Evolutionary conservation across 2,888 invertebrate genomes (phyloP).

Genomic region (Cephus spinipes): DNA sequence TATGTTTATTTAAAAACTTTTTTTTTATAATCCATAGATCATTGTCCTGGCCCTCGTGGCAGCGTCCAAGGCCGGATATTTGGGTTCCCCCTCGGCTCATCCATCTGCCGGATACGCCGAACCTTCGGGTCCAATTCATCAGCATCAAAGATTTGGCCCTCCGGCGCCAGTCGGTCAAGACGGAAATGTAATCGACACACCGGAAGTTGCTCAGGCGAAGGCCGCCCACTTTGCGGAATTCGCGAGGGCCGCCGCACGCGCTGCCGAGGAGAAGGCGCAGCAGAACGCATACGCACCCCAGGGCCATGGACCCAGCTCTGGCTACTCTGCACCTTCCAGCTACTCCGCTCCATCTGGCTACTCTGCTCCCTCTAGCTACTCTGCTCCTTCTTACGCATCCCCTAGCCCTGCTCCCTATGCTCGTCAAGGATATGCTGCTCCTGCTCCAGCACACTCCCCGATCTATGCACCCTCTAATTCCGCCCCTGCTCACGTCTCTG

Average conservation of each 20-base stretch:
- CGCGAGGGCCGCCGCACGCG: conserved; percentile 60
- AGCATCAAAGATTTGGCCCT: conserved; percentile 42
- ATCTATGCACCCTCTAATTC: conserved; percentile 27
- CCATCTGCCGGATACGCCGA: conserved; percentile 5
- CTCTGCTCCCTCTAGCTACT: conserved; percentile 1
- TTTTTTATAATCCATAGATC: conserved; percentile 40
- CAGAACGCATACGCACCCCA: conserved; percentile 28
- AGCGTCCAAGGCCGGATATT: conserved; percentile 49
- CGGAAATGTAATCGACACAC: conserved; percentile 64
- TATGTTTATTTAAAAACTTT: not conserved
- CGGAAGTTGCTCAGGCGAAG: conserved; percentile 65
- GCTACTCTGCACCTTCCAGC: conserved; percentile 16
- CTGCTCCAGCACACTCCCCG: conserved; percentile 30
- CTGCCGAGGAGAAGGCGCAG: conserved; percentile 48
- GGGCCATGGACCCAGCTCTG: conserved; percentile 12
- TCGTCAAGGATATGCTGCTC: conserved; percentile 12
- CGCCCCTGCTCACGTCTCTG: conserved; percentile 9
- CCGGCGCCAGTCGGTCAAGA: conserved; percentile 63
- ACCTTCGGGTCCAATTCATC: not conserved
- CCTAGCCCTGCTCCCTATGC: conserved; percentile 12
- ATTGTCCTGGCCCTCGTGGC: conserved; percentile 43
- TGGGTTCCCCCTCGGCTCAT: conserved; percentile 13
- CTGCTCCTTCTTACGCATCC: conserved; percentile 15
- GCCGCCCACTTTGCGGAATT: conserved; percentile 64
- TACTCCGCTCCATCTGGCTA: conserved; percentile 4